Percentiles rank a stretch among this genome's conserved stretches.
Evolutionary conservation across 2,797 vertebrate species (phyloP).

Genomic region (Semotilus atromaculatus): DNA sequence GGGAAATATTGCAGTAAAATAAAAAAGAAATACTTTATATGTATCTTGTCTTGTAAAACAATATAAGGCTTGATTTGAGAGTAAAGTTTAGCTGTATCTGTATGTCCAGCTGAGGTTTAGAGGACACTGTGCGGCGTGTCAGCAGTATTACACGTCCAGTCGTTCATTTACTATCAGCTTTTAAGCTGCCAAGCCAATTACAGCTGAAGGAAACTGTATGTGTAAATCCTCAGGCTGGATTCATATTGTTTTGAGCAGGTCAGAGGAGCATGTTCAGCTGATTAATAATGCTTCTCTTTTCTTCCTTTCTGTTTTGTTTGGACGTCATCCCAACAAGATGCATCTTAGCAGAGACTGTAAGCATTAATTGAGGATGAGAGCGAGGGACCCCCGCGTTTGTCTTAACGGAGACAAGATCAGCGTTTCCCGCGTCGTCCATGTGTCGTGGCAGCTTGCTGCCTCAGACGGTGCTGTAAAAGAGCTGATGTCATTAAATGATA

Average conservation of each 20-base stretch:
- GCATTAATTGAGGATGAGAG: conserved; percentile 63
- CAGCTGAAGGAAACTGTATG: conserved; percentile 52
- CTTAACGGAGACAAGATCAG: conserved; percentile 56
- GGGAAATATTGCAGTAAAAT: too few relatives aligned
- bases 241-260: conserved; percentile 61
- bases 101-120: conserved; percentile 24
- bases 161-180: conserved; percentile 49
- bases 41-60: background rate
- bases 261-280: conserved; percentile 63
- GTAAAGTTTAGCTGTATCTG: background rate
- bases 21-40: background rate
- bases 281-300: conserved; percentile 63
- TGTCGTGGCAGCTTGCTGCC: conserved; percentile 51
- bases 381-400: conserved; percentile 38
- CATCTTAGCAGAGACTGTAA: conserved; percentile 56
- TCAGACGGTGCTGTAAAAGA: conserved; percentile 61
- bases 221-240: conserved; percentile 53
- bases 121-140: conserved; percentile 46
- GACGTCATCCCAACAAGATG: conserved; percentile 58
- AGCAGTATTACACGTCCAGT: conserved; percentile 57
- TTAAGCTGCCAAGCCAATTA: conserved; percentile 65
- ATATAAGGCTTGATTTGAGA: background rate
- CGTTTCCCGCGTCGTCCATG: background rate
- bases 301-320: conserved; percentile 60
- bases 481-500: conserved; percentile 81